Base-by-base conservation (phyloP, 2,888 invertebrate species). In the Oasisia sp. region DNA sequence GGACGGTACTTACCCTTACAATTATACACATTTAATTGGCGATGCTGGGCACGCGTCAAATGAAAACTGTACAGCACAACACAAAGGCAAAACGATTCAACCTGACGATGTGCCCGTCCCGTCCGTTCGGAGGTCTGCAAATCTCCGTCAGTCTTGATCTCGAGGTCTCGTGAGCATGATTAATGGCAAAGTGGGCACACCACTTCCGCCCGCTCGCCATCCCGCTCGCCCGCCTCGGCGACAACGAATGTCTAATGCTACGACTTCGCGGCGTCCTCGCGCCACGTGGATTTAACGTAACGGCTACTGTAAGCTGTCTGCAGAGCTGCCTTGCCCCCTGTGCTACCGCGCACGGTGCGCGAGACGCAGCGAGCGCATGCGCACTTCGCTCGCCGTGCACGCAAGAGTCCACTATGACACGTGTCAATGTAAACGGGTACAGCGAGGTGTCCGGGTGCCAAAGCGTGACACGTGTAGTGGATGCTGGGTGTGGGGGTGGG, bases 11-110 rank as follows among this genome's bases (percentile, higher is more conserved):
- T 74, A 74, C 74, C 74, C 74, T 74, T 27, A 74, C 74, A 74
- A 27, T 74, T 74, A 74, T 27, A 74, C 4, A 74, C 74, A 74
- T 74, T 74, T 74, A 74, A 27, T 74, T 74, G 74, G 74, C 74
- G 74, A 27, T 74, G 74, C 74, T 74, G 74, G 74, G 74, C 74
- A 74, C 74, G 74, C 74, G 74, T 74, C 74, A 74, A 74, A 74
- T 74, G 74, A 74, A 74, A 74, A 74, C 74, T 74, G 74, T 74
- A 74, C 74, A 74, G 74, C 74, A 74, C 74, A 74, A 74, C 74
- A 74, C 74, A 74, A 74, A 74, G 27, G 74, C 74, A 74, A 74
- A 74, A 74, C 74, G 5, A 74, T 74, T 74, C 14, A 74, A 74
- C 74, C n/a, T 74, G 74, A 9, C 27, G 74, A 74, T n/a, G 74